Conservation (phyloP, 2,888 invertebrate species). For the Erebia aethiops region DNA sequence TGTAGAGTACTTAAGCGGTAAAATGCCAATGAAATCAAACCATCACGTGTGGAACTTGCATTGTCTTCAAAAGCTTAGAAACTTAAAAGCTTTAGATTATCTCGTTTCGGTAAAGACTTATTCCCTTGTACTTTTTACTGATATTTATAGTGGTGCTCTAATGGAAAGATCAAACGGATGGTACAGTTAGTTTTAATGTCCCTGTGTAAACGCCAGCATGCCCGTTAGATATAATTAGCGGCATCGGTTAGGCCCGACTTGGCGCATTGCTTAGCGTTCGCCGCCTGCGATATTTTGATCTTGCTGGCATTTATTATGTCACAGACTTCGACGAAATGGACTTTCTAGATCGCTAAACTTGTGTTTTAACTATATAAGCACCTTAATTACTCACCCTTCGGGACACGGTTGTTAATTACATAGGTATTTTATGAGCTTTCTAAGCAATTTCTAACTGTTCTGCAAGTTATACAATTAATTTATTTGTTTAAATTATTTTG, state of each 20-base stretch:
- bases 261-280: constrained; percentile 58
- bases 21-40: constrained; percentile 17
- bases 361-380: neutral
- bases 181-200: constrained; percentile 81
- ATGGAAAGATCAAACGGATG: constrained; percentile 81
- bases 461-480: neutral
- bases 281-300: constrained; percentile 69
- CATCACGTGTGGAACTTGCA: constrained; percentile 7
- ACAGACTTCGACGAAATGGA: constrained; percentile 50
- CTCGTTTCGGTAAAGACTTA: constrained; percentile 60
- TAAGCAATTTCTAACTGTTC: neutral
- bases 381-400: constrained; percentile 2
- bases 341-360: constrained; percentile 21
- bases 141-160: constrained; percentile 76
- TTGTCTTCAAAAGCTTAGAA: constrained; percentile 14
- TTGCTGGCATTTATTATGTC: constrained; percentile 74
- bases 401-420: neutral
- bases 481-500: neutral
- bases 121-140: constrained; percentile 69
- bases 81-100: constrained; percentile 27
- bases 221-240: constrained; percentile 79
- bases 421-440: neutral
- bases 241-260: constrained; percentile 59
- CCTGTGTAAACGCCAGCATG: constrained; percentile 71
- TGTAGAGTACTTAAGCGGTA: constrained; percentile 1